Conservation (phyloP, 2,113 vertebrate genomes). For the Shinisaurus crocodilurus region DNA sequence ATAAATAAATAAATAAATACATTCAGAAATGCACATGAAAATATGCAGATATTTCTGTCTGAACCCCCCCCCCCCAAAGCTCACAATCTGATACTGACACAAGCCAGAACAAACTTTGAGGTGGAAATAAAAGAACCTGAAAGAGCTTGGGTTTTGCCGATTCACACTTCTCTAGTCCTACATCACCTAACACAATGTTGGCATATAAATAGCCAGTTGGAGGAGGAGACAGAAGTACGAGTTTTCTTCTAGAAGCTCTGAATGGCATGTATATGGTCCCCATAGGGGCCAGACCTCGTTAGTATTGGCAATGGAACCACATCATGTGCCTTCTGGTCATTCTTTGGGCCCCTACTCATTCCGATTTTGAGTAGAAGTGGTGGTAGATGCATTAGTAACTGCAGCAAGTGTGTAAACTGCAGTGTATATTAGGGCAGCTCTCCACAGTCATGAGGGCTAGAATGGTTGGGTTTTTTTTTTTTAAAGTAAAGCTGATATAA, state of each 20-base stretch:
- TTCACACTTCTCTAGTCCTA: too few species aligned
- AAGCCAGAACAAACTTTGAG: too few species aligned
- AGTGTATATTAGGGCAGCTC: neutral
- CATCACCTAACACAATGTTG: neutral
- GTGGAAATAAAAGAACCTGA: too few species aligned
- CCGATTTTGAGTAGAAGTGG: neutral
- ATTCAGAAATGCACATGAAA: too few species aligned
- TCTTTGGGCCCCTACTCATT: neutral
- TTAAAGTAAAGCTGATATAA: neutral
- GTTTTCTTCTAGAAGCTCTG: neutral
- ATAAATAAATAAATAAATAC: too few species aligned
- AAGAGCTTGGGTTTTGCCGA: too few species aligned
- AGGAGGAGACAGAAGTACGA: neutral
- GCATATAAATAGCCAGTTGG: neutral
- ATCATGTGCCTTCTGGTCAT: neutral
- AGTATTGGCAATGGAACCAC: neutral
- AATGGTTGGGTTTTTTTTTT: neutral
- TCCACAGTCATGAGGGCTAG: neutral
- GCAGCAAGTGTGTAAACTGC: neutral
- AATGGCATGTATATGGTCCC: neutral
- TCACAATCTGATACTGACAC: too few species aligned
- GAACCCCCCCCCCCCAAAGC: too few species aligned
- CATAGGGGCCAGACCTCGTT: neutral
- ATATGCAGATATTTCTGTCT: too few species aligned
- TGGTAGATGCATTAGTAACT: neutral